Base-by-base conservation (phyloP, 2,888 invertebrate genomes). In the Scotopteryx bipunctaria region DNA sequence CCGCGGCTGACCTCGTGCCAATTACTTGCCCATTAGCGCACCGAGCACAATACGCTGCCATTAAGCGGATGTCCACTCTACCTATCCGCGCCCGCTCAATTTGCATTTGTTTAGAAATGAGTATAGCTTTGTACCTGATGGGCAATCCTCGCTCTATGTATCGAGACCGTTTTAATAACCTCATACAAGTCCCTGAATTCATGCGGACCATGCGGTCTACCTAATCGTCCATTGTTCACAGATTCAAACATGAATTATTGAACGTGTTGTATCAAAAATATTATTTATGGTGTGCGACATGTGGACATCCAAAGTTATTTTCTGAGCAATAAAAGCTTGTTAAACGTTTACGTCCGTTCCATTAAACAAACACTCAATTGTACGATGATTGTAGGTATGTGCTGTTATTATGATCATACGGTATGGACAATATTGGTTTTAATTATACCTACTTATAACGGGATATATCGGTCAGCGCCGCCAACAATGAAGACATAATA, bases 41-140 rank as follows among this genome's bases (percentile, higher is more conserved):
- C 67, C 64, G 76, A 75, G 74, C 75, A 87, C 85, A 87, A 87
- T 87, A 76, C 74, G 69, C 66, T 63, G 70, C 76, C 73, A 83
- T 86, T 86, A 83, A 81, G 74, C 80, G 83, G 84, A 84, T 83
- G 85, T 83, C 81, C 84, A 83, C 73, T 67, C 70, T 61, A 62
- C 71, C 67, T 71, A 69, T 74, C 73, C 67, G 72, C 69, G 65
- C 72, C 71, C 67, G 75, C 75, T 77, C 76, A 76, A 88, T 87
- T 89, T 86, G 81, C 86, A 86, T 89, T 86, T 86, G 86, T 86
- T 83, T 86, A 80, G 78, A 81, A 81, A 80, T 73, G 75, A 71
- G 68, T 75, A 69, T 66, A 57, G 72, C 71, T 78, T 79, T 78
- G 71, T 78, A 67, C 71, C 75, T 80, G 80, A 81, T 79, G 73